Evolutionary conservation across 2,797 vertebrate species (phyloP), one percentile per base, ranked within the genome.

Genomic region (Lacerta viridis): DNA sequence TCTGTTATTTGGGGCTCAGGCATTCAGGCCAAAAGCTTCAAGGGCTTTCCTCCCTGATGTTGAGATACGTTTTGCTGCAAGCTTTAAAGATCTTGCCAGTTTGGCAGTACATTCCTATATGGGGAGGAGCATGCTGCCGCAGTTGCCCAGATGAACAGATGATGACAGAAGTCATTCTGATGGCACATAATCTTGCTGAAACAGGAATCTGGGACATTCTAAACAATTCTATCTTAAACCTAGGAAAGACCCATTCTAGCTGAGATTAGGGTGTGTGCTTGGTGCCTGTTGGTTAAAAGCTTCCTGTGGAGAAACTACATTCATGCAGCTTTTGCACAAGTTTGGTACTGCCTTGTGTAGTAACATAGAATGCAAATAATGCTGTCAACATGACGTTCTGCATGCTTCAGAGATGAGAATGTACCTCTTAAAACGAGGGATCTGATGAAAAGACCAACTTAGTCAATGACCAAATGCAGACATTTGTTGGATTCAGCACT

Each of bases 401-500:
- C 20, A 46, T 80, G 27, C 23, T 43, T n/a, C 17, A 74, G 83
- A 50, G 50, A 74, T 11, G n/a, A 82, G 36, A 81, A 66, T 82
- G 69, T 74, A n/a, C 50, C 80, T 69, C 36, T 43, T 39, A 23
- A 50, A 46, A 74, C 64, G 27, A 41, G 20, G 20, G 61, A 75
- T 64, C 18, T 29, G 33, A 74, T 66, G 25, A 89, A 69, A 75
- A 80, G 59, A 46, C 77, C 77, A 87, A 61, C 68, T 74, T 87
- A 74, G 79, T 50, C 33, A 61, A 17, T 85, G 88, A 75, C 78
- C 83, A 80, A 64, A 68, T 81, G 88, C 39, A 66, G 59, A 39
- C 77, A 66, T 84, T 80, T 39, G n/a, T 75, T 89, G 69, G 59
- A 85, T 85, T 85, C 88, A 85, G 77, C 71, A 50, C n/a, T 74